Evolutionary conservation across 2,888 invertebrate genomes (phyloP), one percentile per base, ranked within the genome.

Genomic region (Pegoplata infirma): DNA sequence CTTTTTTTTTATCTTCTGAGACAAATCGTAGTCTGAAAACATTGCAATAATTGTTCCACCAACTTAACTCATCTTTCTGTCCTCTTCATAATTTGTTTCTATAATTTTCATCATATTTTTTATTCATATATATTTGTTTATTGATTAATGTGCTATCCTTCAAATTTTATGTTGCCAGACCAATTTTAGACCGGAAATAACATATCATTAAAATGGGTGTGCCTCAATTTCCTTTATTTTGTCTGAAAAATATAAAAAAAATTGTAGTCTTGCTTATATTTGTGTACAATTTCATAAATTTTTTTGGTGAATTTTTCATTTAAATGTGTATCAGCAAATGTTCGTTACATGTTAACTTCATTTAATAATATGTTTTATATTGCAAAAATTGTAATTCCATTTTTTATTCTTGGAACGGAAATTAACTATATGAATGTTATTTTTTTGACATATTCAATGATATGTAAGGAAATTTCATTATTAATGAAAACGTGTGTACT

Each of bases 161-260:
- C 4, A 40, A 36, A 47, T 56, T 61, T 40, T 46, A 40, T 8
- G 14, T 58, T 73, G 59, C 23, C 69, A 76, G 73, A 74, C 71
- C 74, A 80, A 80, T 76, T 74, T 75, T 40, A 56, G 55, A 77
- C 14, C 67, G 80, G 80, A 81, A 81, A 81, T 81, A 72, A 69
- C 68, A 72, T 81, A 75, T 81, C 80, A 81, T 77, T 78, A 81
- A 81, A 81, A 59, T 77, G 78, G 80, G 80, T 81, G 80, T 81
- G 80, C 80, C 80, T 81, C 80, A 81, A 81, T 81, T 75, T 81
- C 78, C 80, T 68, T 25, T 47, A 71, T 71, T 46, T 68, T 55
- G 49, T 63, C 40, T 21, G 64, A 36, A 28, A 59, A 58, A 5
- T 32, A 19, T 40, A 5, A 49, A 56, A 4, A 46, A 19, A 59